Evolutionary conservation across 2,113 vertebrate genomes (phyloP).

Genomic region (Pelodiscus sinensis): DNA sequence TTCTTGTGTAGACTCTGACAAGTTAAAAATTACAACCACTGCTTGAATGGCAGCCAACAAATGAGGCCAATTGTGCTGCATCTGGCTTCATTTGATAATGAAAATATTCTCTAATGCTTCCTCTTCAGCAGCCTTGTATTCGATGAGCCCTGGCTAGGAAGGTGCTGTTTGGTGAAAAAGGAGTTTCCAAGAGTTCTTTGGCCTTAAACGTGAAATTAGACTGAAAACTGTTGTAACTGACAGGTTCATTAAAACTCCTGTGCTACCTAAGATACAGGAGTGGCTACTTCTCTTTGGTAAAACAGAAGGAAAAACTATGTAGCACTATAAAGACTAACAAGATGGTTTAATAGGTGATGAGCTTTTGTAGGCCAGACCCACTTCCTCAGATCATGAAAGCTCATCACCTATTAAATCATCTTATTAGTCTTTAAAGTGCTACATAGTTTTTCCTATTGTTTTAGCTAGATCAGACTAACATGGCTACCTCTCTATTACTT

Average conservation of each 20-base stretch:
- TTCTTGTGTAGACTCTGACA: not conserved
- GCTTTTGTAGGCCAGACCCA: too few relatives aligned
- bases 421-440: too few relatives aligned
- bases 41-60: not conserved
- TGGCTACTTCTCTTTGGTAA: not conserved
- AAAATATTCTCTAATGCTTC: not conserved
- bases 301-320: too few relatives aligned
- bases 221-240: not conserved
- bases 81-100: not conserved
- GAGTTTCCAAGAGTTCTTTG: not conserved
- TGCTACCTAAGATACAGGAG: not conserved
- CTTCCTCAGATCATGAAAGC: too few relatives aligned
- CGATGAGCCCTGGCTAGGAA: not conserved
- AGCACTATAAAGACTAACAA: too few relatives aligned
- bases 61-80: not conserved
- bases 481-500: too few relatives aligned
- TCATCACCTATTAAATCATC: too few relatives aligned
- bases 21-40: not conserved
- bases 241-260: not conserved
- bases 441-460: too few relatives aligned
- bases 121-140: not conserved
- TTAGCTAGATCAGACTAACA: too few relatives aligned
- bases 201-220: not conserved
- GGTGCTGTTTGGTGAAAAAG: not conserved
- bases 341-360: too few relatives aligned